Conservation (phyloP, 2,797 vertebrate species). For the Hippopotamyrus pictus region DNA sequence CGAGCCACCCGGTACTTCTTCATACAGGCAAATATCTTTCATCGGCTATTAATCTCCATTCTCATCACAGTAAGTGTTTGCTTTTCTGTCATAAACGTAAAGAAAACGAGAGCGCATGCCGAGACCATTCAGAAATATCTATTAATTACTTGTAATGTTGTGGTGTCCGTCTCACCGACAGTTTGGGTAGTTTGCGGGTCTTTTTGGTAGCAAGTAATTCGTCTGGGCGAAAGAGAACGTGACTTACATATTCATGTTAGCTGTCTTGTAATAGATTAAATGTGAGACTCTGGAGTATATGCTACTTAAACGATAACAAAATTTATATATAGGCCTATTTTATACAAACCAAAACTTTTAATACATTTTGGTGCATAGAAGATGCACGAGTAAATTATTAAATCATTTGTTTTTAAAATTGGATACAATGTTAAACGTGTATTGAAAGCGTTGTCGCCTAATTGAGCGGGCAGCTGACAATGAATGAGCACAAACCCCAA, state of each 20-base stretch:
- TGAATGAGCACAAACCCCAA: background rate
- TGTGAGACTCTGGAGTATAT: background rate
- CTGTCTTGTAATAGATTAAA: background rate
- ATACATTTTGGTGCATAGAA: background rate
- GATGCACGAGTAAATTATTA: background rate
- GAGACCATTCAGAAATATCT: background rate
- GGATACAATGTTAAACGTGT: background rate
- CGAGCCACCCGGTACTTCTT: conserved; percentile 74
- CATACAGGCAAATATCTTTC: conserved; percentile 84
- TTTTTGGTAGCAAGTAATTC: background rate
- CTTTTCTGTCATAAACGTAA: background rate
- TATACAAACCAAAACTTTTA: background rate
- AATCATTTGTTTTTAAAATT: background rate
- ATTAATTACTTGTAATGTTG: background rate
- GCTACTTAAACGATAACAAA: background rate
- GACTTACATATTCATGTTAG: background rate
- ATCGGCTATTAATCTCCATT: conserved; percentile 81
- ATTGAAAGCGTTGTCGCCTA: background rate
- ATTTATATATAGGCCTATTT: background rate
- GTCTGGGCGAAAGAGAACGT: background rate
- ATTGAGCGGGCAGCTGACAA: background rate
- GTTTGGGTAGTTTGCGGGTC: background rate
- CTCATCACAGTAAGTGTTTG: conserved; percentile 82
- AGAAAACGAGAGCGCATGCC: background rate
- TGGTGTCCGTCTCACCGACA: background rate